These are phyloP conservation scores for Oncorhynchus clarkii DNA, from an alignment of 2,113 vertebrate species.

Conservation along the genomic window DNA sequence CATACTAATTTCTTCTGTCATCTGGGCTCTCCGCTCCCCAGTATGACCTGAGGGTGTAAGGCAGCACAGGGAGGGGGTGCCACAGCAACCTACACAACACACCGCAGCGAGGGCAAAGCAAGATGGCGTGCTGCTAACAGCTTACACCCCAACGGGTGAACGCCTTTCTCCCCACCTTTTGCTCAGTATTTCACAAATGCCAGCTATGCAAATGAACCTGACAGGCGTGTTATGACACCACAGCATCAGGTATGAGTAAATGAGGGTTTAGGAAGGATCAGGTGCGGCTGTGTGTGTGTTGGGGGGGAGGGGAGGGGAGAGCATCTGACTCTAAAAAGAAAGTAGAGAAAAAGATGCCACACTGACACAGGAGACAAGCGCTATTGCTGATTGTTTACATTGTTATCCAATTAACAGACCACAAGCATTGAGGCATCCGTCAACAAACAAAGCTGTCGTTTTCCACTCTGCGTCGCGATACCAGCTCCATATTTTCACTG, in stretches of 20 bases:
- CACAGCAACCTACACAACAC: background rate
- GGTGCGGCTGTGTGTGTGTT: conserved; percentile 29
- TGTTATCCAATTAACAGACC: conserved; percentile 99
- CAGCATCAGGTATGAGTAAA: conserved; percentile 76
- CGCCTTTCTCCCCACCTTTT: conserved; percentile 59
- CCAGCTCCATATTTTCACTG: conserved; percentile 79
- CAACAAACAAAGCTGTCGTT: conserved; percentile 99
- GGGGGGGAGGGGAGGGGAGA: conserved; percentile 41
- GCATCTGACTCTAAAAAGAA: conserved; percentile 69
- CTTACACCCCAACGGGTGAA: conserved; percentile 32
- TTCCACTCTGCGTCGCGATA: conserved; percentile 66
- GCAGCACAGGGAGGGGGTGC: background rate
- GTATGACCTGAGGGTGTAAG: background rate
- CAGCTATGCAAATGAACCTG: conserved; percentile 73
- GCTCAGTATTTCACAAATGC: conserved; percentile 60
- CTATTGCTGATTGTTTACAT: conserved; percentile 99
- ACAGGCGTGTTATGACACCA: conserved; percentile 73
- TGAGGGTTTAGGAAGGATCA: conserved; percentile 63
- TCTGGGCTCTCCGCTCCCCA: background rate
- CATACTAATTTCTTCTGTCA: background rate
- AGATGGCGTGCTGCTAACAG: conserved; percentile 35
- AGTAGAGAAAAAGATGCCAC: conserved; percentile 78
- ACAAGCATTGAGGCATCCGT: conserved; percentile 94
- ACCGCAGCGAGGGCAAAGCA: background rate
- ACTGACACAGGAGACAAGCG: conserved; percentile 83